Evolutionary conservation across 2,113 vertebrate species (phyloP).

Genomic region (Nettapus auritus): DNA sequence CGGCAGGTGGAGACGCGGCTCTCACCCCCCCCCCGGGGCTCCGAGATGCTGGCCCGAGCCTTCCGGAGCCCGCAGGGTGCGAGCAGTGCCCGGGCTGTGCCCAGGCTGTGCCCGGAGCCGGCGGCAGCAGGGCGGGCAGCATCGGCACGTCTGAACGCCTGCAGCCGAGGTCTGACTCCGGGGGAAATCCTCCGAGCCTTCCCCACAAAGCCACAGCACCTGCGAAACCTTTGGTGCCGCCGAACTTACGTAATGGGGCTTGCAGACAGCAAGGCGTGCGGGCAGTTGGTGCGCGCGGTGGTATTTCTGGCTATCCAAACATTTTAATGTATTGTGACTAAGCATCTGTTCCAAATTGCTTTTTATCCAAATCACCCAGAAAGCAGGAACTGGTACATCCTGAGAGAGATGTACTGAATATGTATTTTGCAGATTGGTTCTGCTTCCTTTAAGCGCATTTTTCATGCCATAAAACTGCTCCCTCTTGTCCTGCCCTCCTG

Average conservation of each 20-base stretch:
- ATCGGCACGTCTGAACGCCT: too few relatives aligned
- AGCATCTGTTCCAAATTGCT: not conserved
- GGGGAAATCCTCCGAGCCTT: not conserved
- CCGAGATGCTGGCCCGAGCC: too few relatives aligned
- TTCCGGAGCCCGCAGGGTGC: not conserved
- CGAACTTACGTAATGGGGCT: not conserved
- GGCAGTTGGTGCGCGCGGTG: not conserved
- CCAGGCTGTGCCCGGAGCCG: not conserved
- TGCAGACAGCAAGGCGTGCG: not conserved
- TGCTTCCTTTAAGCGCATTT: not conserved
- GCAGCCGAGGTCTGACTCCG: accelerated
- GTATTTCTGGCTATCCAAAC: not conserved
- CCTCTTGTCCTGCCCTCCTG: not conserved
- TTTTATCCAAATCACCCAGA: not conserved
- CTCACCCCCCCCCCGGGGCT: too few relatives aligned
- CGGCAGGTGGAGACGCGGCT: too few relatives aligned
- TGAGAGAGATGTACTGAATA: not conserved
- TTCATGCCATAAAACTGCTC: not conserved
- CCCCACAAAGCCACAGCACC: not conserved
- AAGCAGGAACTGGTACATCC: not conserved
- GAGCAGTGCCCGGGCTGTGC: not conserved
- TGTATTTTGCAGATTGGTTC: not conserved
- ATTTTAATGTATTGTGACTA: not conserved
- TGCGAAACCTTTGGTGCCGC: not conserved
- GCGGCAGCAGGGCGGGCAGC: not conserved